Evolutionary conservation across 2,888 invertebrate species (phyloP), one percentile per base, ranked within the genome.

Genomic region (Epinotia bilunana): DNA sequence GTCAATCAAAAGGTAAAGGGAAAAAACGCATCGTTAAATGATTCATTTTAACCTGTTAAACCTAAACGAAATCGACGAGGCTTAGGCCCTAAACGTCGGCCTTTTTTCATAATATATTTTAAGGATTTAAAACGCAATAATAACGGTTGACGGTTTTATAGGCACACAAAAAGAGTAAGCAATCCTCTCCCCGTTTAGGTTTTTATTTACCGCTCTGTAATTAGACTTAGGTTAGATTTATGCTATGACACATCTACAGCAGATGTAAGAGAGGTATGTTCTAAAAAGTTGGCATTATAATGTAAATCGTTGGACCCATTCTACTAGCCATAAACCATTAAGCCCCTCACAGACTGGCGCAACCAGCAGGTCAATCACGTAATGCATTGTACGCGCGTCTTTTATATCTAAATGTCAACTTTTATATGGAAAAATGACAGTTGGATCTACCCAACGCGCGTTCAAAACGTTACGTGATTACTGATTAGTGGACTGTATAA

Each of bases 41-140:
- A 7, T 28, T 18, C 9, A 9, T 18, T 63, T 63, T 49, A 13
- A 16, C 53, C n/a, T 60, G 39, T 43, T 62, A 18, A 60, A 46
- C 68, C 39, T 20, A 64, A 73, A 68, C 61, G 18, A 73, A 70
- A 65, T 28, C 64, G 46, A 58, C 61, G 28, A 33, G 62, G 63
- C 33, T 63, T 60, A 60, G 60, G n/a, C 39, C 39, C 58, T 28
- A 53, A 20, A 70, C 39, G 60, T 39, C 73, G 64, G 49, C 64
- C 64, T 64, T 57, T 76, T 76, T 74, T 23, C 60, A 71, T 73
- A 61, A 74, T 60, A 76, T 70, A 74, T 76, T 73, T 76, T 55
- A 60, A 64, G 60, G 69, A 60, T 20, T 74, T 70, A 71, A 76
- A 70, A 60, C 73, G 70, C 70, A 64, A 70, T 74, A 74, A 70